A percentile compares a stretch with the other conserved stretches of the same genome.
These are phyloP conservation scores for Chrysogorgia sp. DNA, from an alignment of 92 coral and sea anemone species.

Conservation along the genomic window DNA sequence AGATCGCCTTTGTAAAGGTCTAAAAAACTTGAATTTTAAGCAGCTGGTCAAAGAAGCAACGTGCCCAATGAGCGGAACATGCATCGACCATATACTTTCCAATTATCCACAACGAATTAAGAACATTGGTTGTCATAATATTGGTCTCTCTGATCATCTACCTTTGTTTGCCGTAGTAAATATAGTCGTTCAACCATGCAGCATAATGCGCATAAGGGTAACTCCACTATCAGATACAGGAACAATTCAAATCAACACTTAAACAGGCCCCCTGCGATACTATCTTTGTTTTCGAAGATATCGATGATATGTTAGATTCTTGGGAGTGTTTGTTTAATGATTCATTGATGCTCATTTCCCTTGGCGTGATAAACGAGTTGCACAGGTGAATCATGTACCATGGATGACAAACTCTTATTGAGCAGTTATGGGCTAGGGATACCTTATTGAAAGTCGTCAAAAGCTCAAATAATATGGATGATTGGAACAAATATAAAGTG, in stretches of 20 bases:
- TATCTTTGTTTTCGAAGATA: too few relatives aligned
- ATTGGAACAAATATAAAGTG: too few relatives aligned
- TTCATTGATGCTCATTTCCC: too few relatives aligned
- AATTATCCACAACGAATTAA: not conserved
- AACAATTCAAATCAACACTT: slow-evolving; percentile 18
- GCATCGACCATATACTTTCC: not conserved
- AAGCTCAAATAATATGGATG: too few relatives aligned
- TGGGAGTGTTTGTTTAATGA: too few relatives aligned
- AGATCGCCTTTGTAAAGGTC: not conserved
- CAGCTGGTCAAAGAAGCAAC: slow-evolving; percentile 1
- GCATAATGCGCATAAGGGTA: not conserved
- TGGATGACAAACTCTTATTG: too few relatives aligned
- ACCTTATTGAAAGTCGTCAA: too few relatives aligned
- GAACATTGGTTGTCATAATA: not conserved
- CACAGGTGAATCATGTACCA: too few relatives aligned
- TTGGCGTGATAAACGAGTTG: too few relatives aligned
- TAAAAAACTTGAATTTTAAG: slow-evolving; percentile 3
- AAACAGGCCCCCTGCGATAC: slow-evolving; percentile 22
- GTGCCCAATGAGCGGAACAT: not conserved
- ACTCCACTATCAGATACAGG: slow-evolving; percentile 22
- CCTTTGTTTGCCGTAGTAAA: slow-evolving; percentile 38
- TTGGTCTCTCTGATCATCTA: slow-evolving; percentile 19
- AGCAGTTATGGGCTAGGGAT: too few relatives aligned
- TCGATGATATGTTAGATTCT: too few relatives aligned
- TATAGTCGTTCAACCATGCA: not conserved